phyloP scores from a whole-genome alignment of 1,140 invertebrate species.

The Cotesia glomerata region DNA sequence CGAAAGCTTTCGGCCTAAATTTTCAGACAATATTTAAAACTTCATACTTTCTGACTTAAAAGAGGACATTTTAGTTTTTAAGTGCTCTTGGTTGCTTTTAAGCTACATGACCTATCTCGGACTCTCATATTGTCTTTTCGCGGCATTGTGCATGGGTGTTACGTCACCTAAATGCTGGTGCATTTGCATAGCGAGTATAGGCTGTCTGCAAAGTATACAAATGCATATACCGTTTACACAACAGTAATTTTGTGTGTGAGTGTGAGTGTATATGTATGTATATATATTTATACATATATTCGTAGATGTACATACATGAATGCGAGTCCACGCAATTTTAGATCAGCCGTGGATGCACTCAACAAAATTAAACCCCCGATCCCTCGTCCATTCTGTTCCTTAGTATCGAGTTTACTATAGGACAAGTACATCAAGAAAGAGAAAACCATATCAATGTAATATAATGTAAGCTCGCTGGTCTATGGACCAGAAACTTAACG shows the following conservation, averaged over 20 bases:
- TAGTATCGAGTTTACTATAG: background rate
- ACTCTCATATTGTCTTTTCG: background rate
- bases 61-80: too few species aligned
- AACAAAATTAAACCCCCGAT: constrained; percentile 25
- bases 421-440: background rate
- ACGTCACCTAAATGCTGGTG: too few species aligned
- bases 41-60: too few species aligned
- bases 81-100: too few species aligned
- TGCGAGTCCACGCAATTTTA: constrained; percentile 7
- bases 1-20: too few species aligned
- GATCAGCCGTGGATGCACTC: constrained; percentile 27
- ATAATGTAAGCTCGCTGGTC: background rate
- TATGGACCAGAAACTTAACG: background rate
- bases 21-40: too few species aligned
- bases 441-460: constrained; percentile 5
- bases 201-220: background rate
- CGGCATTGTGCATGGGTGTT: background rate
- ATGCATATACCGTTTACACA: background rate
- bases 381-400: too few species aligned
- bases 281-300: too few species aligned
- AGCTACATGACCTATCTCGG: background rate
- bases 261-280: background rate
- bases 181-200: too few species aligned
- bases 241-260: background rate
- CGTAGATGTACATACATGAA: background rate